phyloP scores from a whole-genome alignment of 2,888 invertebrate species.

The Lissonota sp. region DNA sequence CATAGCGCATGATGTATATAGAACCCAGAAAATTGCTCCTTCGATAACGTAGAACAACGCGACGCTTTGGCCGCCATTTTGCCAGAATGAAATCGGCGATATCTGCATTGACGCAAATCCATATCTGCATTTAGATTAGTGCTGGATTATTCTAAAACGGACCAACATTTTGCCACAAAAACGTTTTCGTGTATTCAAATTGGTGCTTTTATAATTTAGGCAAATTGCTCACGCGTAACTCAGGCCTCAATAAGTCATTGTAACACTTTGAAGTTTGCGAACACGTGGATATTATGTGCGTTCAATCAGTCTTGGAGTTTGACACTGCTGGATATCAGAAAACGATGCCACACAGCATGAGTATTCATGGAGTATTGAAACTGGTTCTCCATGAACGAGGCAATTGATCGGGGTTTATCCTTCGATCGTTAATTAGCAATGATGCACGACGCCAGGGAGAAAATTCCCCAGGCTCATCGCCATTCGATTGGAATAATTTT shows the following conservation, averaged over 20 bases:
- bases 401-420: background rate
- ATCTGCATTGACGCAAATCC: background rate
- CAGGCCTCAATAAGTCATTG: constrained; percentile 1
- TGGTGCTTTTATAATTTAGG: background rate
- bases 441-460: background rate
- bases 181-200: background rate
- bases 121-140: background rate
- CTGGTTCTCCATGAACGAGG: constrained; percentile 11
- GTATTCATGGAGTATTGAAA: constrained; percentile 1
- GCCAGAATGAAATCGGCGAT: background rate
- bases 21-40: constrained; percentile 10
- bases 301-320: constrained; percentile 50
- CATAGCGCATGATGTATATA: background rate
- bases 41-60: constrained; percentile 48
- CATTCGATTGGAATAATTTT: too few species aligned
- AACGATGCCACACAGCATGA: constrained; percentile 2
- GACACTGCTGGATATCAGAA: constrained; percentile 7
- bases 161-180: background rate
- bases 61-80: constrained; percentile 19
- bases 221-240: constrained; percentile 1
- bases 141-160: background rate
- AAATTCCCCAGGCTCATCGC: too few species aligned
- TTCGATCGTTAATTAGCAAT: background rate
- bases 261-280: constrained; percentile 15
- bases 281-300: constrained; percentile 53